These are phyloP conservation scores for Drosophila nikananu DNA, from an alignment of 1,140 invertebrate species.

Conservation along the genomic window DNA sequence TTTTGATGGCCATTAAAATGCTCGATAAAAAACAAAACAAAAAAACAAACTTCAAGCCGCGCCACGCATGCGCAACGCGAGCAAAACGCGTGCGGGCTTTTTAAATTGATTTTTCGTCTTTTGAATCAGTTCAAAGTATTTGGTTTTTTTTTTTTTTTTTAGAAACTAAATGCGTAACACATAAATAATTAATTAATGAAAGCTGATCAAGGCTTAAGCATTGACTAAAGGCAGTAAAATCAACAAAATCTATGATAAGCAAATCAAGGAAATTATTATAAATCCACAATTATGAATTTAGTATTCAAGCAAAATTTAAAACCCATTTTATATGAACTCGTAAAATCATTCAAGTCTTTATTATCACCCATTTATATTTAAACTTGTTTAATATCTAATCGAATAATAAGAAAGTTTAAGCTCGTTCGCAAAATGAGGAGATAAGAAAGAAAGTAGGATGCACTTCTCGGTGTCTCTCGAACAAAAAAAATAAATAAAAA, in stretches of 20 bases:
- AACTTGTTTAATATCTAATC: constrained; percentile 24
- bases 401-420: constrained; percentile 29
- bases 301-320: too few species aligned
- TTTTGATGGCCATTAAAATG: constrained; percentile 68
- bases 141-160: constrained; percentile 39
- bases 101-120: constrained; percentile 25
- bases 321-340: background rate
- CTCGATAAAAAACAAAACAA: background rate
- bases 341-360: background rate
- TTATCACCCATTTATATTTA: background rate
- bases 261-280: background rate
- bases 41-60: constrained; percentile 26
- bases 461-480: constrained; percentile 11
- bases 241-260: background rate
- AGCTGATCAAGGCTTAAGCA: background rate
- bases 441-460: constrained; percentile 50
- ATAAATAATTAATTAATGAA: constrained; percentile 71
- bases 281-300: too few species aligned
- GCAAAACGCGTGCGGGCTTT: constrained; percentile 58
- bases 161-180: constrained; percentile 70
- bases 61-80: constrained; percentile 70
- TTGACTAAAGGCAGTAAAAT: background rate
- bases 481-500: background rate
- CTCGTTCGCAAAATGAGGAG: constrained; percentile 17
- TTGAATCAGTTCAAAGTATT: constrained; percentile 6